Conservation (phyloP, 2,888 invertebrate species). For the Andrena chrysosceles region DNA sequence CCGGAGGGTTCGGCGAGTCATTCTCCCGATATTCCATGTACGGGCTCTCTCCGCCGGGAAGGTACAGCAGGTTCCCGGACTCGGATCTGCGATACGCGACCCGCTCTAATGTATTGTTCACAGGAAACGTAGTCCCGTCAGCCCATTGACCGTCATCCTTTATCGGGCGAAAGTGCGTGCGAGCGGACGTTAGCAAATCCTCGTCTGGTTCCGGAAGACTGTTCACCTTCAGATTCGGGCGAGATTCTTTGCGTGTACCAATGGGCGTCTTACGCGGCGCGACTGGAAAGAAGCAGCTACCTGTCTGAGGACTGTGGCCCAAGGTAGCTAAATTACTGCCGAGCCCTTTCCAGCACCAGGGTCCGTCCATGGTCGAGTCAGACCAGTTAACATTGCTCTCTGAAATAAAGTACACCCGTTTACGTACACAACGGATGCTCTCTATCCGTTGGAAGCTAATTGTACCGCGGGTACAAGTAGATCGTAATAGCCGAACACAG, state of each 20-base stretch:
- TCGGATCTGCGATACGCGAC: constrained; percentile 89
- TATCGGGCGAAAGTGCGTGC: constrained; percentile 94
- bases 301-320: constrained; percentile 87
- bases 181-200: constrained; percentile 91
- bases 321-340: constrained; percentile 86
- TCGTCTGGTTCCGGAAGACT: constrained; percentile 86
- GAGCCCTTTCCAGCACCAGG: constrained; percentile 84
- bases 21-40: constrained; percentile 85
- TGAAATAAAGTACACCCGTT: constrained; percentile 60
- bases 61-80: constrained; percentile 81
- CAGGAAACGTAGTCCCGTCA: constrained; percentile 91
- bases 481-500: constrained; percentile 25
- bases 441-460: constrained; percentile 52
- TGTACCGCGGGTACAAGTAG: constrained; percentile 46
- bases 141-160: constrained; percentile 87
- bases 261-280: constrained; percentile 83
- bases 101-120: constrained; percentile 87
- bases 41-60: constrained; percentile 83
- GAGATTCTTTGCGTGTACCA: constrained; percentile 74
- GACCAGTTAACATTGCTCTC: constrained; percentile 82
- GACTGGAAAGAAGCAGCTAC: constrained; percentile 88
- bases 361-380: constrained; percentile 82
- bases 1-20: constrained; percentile 85
- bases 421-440: constrained; percentile 53
- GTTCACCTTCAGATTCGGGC: constrained; percentile 74